These are phyloP conservation scores for Cynaeus angustus DNA, from an alignment of 2,888 invertebrate species.

Conservation along the genomic window DNA sequence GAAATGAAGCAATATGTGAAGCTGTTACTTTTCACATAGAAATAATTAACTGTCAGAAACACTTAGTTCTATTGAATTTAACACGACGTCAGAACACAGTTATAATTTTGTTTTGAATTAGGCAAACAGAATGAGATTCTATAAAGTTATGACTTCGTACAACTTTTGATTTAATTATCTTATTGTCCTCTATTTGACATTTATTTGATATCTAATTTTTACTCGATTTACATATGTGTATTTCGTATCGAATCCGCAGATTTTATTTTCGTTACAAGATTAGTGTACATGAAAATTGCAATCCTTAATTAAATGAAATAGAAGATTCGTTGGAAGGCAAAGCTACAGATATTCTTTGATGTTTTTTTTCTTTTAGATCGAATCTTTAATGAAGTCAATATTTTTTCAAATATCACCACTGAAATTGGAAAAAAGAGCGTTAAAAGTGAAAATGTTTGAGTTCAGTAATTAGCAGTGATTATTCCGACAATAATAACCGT, in stretches of 20 bases:
- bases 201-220: background rate
- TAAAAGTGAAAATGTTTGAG: slow-evolving; percentile 22
- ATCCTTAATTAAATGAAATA: slow-evolving; percentile 34
- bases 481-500: slow-evolving; percentile 21
- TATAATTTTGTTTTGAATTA: slow-evolving; percentile 40
- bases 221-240: no score
- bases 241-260: no score
- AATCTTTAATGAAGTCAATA: slow-evolving; percentile 30
- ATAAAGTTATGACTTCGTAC: slow-evolving; percentile 25
- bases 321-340: slow-evolving; percentile 24
- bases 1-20: slow-evolving; percentile 25
- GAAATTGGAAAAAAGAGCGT: slow-evolving; percentile 17
- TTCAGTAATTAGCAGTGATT: slow-evolving; percentile 42
- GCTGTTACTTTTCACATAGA: slow-evolving; percentile 28
- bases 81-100: slow-evolving; percentile 40
- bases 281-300: background rate
- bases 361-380: slow-evolving; percentile 10
- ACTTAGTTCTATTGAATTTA: slow-evolving; percentile 43
- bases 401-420: slow-evolving; percentile 21
- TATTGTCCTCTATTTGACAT: background rate
- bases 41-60: slow-evolving; percentile 44
- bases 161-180: slow-evolving; percentile 35
- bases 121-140: slow-evolving; percentile 36
- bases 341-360: slow-evolving; percentile 26
- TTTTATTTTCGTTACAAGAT: no score